Evolutionary conservation across 2,797 vertebrate species (phyloP).

Genomic region (Lepidocolaptes lacrymiger): DNA sequence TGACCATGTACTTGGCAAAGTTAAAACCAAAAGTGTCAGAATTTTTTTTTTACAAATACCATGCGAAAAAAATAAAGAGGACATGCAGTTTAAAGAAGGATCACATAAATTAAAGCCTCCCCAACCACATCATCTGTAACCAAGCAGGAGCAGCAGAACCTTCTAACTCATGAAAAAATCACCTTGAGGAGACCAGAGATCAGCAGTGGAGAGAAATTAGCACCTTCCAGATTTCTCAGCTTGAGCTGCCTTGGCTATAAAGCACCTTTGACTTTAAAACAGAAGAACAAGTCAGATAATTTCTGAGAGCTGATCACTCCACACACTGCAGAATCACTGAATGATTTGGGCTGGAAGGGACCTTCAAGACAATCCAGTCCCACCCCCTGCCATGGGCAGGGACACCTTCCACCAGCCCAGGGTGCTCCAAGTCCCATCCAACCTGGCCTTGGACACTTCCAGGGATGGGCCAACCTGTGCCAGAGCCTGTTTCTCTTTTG

Average conservation of each 20-base stretch:
- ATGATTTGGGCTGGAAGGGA: not conserved
- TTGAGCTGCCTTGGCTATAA: not conserved
- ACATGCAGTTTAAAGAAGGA: not conserved
- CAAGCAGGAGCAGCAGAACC: not conserved
- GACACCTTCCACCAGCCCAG: fast-evolving
- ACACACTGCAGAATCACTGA: not conserved
- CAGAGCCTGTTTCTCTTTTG: not conserved
- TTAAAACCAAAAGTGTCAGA: not conserved
- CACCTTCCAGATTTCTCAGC: not conserved
- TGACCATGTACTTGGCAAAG: not conserved
- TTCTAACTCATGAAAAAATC: not conserved
- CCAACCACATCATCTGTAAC: not conserved
- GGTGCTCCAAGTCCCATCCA: fast-evolving
- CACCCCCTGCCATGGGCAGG: not conserved
- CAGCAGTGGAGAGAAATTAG: not conserved
- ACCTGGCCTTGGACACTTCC: not conserved
- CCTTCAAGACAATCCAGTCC: fast-evolving
- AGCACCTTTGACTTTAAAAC: not conserved
- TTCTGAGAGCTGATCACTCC: not conserved
- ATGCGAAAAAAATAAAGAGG: not conserved
- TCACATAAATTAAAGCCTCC: not conserved
- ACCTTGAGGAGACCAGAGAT: not conserved
- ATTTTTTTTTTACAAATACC: not conserved
- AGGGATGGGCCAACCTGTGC: not conserved
- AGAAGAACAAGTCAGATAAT: not conserved